Evolutionary conservation across 2,113 vertebrate species (phyloP).

Genomic region (Xiphophorus couchianus): DNA sequence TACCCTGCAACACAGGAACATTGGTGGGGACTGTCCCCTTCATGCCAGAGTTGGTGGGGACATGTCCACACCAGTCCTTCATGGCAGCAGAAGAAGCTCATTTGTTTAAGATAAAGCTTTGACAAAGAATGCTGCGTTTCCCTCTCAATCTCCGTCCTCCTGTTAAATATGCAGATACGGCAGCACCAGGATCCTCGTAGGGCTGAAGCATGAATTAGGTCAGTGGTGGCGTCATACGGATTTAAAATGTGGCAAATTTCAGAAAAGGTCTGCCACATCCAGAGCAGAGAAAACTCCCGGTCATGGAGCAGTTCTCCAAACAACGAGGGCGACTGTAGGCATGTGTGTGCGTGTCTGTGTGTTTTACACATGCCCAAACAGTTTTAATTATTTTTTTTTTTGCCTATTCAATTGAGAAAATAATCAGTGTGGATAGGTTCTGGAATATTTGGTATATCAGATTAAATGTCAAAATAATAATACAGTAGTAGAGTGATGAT

Average conservation of each 20-base stretch:
- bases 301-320: not conserved
- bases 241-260: not conserved
- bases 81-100: conserved; percentile 6
- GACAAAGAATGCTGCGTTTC: conserved; percentile 13
- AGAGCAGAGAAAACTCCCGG: not conserved
- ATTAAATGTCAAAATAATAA: not conserved
- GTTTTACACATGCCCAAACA: too few relatives aligned
- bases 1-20: too few relatives aligned
- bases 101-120: conserved; percentile 34
- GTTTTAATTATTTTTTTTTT: too few relatives aligned
- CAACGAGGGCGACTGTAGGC: not conserved
- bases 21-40: too few relatives aligned
- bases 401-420: not conserved
- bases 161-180: conserved; percentile 69
- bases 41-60: too few relatives aligned
- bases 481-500: not conserved
- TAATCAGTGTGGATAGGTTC: not conserved
- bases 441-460: not conserved
- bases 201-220: conserved; percentile 67
- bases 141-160: not conserved
- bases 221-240: conserved; percentile 17
- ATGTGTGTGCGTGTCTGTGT: not conserved
- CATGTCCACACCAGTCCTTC: too few relatives aligned
- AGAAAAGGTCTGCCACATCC: too few relatives aligned
- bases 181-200: conserved; percentile 31